phyloP scores from a whole-genome alignment of 1,140 invertebrate genomes.

The Oreohelix idahoensis region DNA sequence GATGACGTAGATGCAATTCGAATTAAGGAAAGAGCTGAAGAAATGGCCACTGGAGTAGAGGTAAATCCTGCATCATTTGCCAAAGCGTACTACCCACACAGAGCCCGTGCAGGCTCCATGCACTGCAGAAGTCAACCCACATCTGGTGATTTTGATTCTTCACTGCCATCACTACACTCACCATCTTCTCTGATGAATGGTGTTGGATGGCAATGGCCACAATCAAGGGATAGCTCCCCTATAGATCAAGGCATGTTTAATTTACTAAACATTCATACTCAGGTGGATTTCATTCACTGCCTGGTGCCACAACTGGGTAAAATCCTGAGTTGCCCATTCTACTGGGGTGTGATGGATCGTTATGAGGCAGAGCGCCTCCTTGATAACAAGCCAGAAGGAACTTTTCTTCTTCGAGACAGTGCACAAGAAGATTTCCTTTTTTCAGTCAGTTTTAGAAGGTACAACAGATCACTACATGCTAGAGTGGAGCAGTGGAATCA shows the following conservation, averaged over 20 bases:
- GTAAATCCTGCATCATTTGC: slow-evolving; percentile 37
- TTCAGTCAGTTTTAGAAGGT: slow-evolving; percentile 96
- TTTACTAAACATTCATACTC: slow-evolving; percentile 77
- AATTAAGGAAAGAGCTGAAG: slow-evolving; percentile 80
- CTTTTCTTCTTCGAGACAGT: slow-evolving; percentile 94
- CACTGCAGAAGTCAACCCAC: neutral
- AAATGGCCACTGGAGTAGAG: slow-evolving; percentile 85
- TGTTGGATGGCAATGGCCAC: neutral
- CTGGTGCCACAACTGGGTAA: slow-evolving; percentile 90
- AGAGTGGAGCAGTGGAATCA: slow-evolving; percentile 98
- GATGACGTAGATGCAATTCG: slow-evolving; percentile 84
- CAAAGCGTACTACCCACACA: too few relatives aligned
- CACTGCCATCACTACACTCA: neutral
- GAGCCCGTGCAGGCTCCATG: too few relatives aligned
- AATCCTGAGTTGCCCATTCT: slow-evolving; percentile 91
- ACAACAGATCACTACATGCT: slow-evolving; percentile 93
- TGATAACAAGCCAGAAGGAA: slow-evolving; percentile 94
- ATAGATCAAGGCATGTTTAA: neutral
- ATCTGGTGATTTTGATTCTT: neutral
- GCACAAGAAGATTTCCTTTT: slow-evolving; percentile 98
- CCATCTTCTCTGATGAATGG: slow-evolving; percentile 18
- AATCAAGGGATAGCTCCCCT: neutral
- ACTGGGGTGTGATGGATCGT: slow-evolving; percentile 88
- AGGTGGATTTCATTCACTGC: slow-evolving; percentile 94
- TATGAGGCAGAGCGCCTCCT: slow-evolving; percentile 95